Conservation (phyloP, 1,140 invertebrate genomes). For the Pseudomyrmex sp. region DNA sequence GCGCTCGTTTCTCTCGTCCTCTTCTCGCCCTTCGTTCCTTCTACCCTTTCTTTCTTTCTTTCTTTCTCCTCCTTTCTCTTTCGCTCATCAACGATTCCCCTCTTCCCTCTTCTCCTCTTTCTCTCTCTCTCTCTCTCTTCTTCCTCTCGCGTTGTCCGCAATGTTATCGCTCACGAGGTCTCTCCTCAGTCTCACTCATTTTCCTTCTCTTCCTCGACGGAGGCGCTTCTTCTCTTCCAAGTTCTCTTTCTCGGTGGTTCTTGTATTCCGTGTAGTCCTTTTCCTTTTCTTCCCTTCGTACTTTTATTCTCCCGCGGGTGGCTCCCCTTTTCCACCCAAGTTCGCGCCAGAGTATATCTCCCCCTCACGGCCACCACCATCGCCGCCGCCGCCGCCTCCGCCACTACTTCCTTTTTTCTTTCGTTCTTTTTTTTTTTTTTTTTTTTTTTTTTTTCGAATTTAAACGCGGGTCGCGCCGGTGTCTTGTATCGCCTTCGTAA, state of each 20-base stretch:
- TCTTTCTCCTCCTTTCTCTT: conserved; percentile 56
- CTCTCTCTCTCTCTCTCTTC: conserved; percentile 69
- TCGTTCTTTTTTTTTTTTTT: conserved; percentile 43
- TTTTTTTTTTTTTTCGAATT: conserved; percentile 69
- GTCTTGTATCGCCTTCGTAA: conserved; percentile 70
- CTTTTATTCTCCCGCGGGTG: conserved; percentile 66
- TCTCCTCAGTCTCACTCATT: conserved; percentile 65
- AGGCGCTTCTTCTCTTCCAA: conserved; percentile 33
- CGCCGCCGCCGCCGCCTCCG: neutral
- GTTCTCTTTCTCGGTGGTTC: conserved; percentile 33
- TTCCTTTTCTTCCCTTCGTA: conserved; percentile 53
- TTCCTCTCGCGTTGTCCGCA: conserved; percentile 69
- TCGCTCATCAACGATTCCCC: conserved; percentile 1
- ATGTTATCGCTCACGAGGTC: conserved; percentile 67
- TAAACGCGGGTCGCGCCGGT: conserved; percentile 68
- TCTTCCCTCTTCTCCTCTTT: conserved; percentile 22
- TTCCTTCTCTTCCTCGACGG: conserved; percentile 48
- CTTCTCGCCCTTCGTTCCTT: conserved; percentile 45
- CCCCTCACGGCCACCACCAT: neutral
- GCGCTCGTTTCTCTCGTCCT: conserved; percentile 48
- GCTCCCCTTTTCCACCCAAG: conserved; percentile 67
- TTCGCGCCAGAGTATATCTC: conserved; percentile 60
- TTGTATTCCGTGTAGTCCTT: conserved; percentile 46
- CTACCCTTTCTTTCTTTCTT: conserved; percentile 30
- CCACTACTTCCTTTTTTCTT: neutral